Conservation (phyloP, 2,113 vertebrate genomes). For the Verasper variegatus region DNA sequence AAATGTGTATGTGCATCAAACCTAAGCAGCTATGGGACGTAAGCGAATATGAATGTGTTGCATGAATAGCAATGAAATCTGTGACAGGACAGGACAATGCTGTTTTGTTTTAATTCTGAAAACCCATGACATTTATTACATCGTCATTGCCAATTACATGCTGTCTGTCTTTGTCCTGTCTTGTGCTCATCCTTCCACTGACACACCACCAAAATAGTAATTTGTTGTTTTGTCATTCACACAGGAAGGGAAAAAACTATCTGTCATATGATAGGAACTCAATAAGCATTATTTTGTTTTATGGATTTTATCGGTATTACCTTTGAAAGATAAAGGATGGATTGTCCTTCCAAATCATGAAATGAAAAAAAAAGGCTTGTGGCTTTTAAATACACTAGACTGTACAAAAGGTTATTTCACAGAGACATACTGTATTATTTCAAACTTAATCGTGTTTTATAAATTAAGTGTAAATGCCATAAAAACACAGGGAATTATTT, state of each 20-base stretch:
- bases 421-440: too few relatives aligned
- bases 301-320: slow-evolving; percentile 8
- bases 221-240: slow-evolving; percentile 31
- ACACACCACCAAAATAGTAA: background rate
- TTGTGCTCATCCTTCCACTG: background rate
- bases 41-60: too few relatives aligned
- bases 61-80: too few relatives aligned
- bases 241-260: background rate
- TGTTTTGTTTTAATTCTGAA: too few relatives aligned
- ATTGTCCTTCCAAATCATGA: slow-evolving; percentile 12
- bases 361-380: slow-evolving; percentile 10
- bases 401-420: too few relatives aligned
- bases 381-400: slow-evolving; percentile 60
- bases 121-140: background rate
- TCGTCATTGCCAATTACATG: background rate
- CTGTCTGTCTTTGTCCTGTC: slow-evolving; percentile 10
- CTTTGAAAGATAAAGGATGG: slow-evolving; percentile 8
- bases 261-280: slow-evolving; percentile 4
- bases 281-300: background rate
- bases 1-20: too few relatives aligned
- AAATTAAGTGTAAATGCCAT: too few relatives aligned
- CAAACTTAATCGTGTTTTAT: too few relatives aligned
- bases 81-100: too few relatives aligned
- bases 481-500: background rate
- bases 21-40: too few relatives aligned